Percentiles rank a stretch among this genome's conserved stretches.
These are phyloP conservation scores for Spea multiplicata DNA, from an alignment of 2,113 vertebrate species.

Conservation along the genomic window DNA sequence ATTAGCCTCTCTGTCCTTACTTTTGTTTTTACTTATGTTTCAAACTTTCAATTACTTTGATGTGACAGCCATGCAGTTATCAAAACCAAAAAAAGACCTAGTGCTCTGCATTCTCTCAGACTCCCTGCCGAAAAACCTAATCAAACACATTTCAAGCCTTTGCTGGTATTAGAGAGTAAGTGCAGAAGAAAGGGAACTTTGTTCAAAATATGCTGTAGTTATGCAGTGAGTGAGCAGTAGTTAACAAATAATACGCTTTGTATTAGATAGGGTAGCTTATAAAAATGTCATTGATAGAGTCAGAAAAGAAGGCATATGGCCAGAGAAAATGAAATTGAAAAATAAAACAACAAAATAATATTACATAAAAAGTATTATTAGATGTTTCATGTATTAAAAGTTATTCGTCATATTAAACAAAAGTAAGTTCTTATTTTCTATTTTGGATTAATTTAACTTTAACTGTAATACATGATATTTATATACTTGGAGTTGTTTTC, in stretches of 20 bases:
- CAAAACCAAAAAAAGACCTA: conserved; percentile 17
- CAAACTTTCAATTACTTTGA: conserved; percentile 32
- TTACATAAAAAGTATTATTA: conserved; percentile 4
- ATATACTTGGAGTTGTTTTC: neutral
- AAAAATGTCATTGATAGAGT: conserved; percentile 36
- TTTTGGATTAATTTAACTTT: too few relatives aligned
- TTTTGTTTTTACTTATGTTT: conserved; percentile 29
- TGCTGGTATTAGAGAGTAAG: conserved; percentile 38
- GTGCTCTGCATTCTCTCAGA: conserved; percentile 19
- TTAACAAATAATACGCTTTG: conserved; percentile 19
- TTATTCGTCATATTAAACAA: neutral
- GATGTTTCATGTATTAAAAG: neutral
- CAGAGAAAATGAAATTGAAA: conserved; percentile 37
- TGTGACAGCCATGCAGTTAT: conserved; percentile 41
- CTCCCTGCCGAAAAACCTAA: conserved; percentile 31
- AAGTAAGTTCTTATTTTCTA: too few relatives aligned
- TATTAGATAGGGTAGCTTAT: conserved; percentile 36
- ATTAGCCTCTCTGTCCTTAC: conserved; percentile 32
- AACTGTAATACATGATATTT: neutral
- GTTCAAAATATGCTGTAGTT: conserved; percentile 23
- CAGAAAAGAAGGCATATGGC: conserved; percentile 19
- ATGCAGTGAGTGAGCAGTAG: conserved; percentile 33
- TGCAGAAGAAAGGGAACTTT: conserved; percentile 33
- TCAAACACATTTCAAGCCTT: conserved; percentile 41
- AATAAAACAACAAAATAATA: conserved; percentile 7